Conservation (phyloP, 2,888 invertebrate genomes). For the Stratiomys singularior region DNA sequence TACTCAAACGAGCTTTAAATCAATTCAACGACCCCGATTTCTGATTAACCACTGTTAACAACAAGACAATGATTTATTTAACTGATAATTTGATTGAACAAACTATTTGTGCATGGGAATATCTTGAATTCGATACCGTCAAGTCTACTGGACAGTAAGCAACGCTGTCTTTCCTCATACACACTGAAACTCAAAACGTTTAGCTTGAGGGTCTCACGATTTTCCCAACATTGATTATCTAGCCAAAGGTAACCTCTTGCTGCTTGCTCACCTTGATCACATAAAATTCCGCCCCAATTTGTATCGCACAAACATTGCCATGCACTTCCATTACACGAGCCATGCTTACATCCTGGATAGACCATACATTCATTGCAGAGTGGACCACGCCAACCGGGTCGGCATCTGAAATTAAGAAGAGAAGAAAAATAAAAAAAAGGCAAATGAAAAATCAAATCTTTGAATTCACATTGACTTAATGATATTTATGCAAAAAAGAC, state of each 20-base stretch:
- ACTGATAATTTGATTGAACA: background rate
- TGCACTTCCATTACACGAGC: conserved; percentile 91
- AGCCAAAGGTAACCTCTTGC: background rate
- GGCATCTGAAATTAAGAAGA: conserved; percentile 74
- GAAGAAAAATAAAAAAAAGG: conserved; percentile 48
- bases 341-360: conserved; percentile 96
- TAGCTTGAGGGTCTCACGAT: conserved; percentile 11
- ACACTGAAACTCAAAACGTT: background rate
- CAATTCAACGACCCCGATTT: background rate
- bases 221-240: background rate
- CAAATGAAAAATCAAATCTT: background rate
- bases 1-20: background rate
- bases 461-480: conserved; percentile 12
- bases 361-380: conserved; percentile 92
- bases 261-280: conserved; percentile 82
- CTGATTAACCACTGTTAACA: background rate
- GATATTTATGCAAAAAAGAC: conserved; percentile 17
- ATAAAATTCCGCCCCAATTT: conserved; percentile 98
- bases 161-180: background rate
- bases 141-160: background rate
- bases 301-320: conserved; percentile 98
- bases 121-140: no score
- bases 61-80: background rate
- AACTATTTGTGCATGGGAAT: background rate
- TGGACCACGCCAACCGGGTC: conserved; percentile 92